phyloP scores from a whole-genome alignment of 1,140 invertebrate genomes.

The Augochlora pura region DNA sequence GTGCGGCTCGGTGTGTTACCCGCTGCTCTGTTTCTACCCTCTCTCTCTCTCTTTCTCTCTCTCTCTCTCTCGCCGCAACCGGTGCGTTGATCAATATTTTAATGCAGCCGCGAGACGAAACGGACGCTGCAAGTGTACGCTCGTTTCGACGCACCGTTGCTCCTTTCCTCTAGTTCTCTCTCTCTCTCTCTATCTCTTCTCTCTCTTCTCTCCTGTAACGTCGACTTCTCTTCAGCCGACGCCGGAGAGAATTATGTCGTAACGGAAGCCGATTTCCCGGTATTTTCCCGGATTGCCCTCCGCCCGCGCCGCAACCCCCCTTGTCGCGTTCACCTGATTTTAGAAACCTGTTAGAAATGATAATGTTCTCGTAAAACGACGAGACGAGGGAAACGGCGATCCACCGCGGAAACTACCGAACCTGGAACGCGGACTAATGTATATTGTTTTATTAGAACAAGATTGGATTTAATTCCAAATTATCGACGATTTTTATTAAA shows the following conservation, averaged over 20 bases:
- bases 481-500: too few species aligned
- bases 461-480: too few species aligned
- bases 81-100: conserved; percentile 48
- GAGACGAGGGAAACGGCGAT: not conserved
- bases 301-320: not conserved
- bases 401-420: too few species aligned
- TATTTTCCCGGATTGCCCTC: conserved; percentile 12
- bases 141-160: conserved; percentile 13
- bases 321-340: not conserved
- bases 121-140: conserved; percentile 27
- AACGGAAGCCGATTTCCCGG: conserved; percentile 18
- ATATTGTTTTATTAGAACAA: too few species aligned
- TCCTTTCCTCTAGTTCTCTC: too few species aligned
- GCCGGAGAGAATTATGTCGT: conserved; percentile 25
- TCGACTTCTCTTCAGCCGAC: too few species aligned
- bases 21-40: too few species aligned
- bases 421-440: too few species aligned
- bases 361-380: conserved; percentile 15
- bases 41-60: too few species aligned
- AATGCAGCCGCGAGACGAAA: conserved; percentile 33
- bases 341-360: not conserved
- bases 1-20: not conserved
- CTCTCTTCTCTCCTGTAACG: too few species aligned
- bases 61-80: conserved; percentile 14
- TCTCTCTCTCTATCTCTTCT: too few species aligned